Conservation (phyloP, 2,888 invertebrate species). For the Cetonia aurata region DNA sequence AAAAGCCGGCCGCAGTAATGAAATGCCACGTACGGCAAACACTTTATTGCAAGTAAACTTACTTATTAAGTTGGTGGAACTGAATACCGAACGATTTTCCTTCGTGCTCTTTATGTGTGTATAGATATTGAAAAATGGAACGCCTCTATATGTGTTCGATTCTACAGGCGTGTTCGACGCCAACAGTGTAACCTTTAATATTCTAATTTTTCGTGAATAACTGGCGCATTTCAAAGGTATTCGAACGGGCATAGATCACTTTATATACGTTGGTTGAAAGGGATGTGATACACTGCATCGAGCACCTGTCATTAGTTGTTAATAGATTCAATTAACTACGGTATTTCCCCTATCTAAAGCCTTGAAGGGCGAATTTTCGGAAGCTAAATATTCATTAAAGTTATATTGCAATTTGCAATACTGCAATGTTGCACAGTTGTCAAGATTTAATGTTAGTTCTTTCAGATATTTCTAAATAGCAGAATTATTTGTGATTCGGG, state of each 20-base stretch:
- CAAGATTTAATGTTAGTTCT: no score
- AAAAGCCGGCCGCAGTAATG: slow-evolving; percentile 22
- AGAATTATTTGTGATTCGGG: no score
- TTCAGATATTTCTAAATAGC: no score
- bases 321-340: slow-evolving; percentile 14
- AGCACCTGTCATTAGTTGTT: slow-evolving; percentile 27
- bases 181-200: slow-evolving; percentile 44
- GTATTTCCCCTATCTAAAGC: background rate
- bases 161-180: slow-evolving; percentile 41
- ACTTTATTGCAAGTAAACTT: slow-evolving; percentile 4
- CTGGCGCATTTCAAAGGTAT: slow-evolving; percentile 30
- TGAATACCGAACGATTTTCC: slow-evolving; percentile 37
- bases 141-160: slow-evolving; percentile 32
- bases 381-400: no score
- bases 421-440: no score
- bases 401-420: no score
- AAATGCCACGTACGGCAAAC: slow-evolving; percentile 41
- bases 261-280: background rate
- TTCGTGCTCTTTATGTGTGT: slow-evolving; percentile 1
- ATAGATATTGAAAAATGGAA: slow-evolving; percentile 38
- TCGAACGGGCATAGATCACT: slow-evolving; percentile 12
- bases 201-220: slow-evolving; percentile 44
- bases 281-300: slow-evolving; percentile 13
- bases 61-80: slow-evolving; percentile 31
- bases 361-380: no score